Evolutionary conservation across 2,888 invertebrate genomes (phyloP), one percentile per base, ranked within the genome.

Genomic region (Copidosoma aretas): DNA sequence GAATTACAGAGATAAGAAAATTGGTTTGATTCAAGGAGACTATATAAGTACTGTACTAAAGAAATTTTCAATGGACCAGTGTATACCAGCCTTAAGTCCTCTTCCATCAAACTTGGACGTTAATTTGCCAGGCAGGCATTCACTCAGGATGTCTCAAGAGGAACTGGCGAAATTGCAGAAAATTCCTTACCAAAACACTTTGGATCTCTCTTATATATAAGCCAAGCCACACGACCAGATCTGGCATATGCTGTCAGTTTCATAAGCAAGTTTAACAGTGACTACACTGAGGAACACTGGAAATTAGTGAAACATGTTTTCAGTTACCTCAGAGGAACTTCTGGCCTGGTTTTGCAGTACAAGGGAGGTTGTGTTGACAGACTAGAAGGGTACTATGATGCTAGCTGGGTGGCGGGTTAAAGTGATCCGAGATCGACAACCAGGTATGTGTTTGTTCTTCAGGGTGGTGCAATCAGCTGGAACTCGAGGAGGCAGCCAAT

Each of bases 141-240:
- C 70, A 12, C n/a, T 70, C 12, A 61, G 68, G n/a, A 5, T 32
- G 32, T 32, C 32, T 32, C 32, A 5, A 5, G 32, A 32, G 8
- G 32, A 32, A 32, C 4, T 5, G 8, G 32, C 3, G 4, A 3
- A 32, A 32, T 8, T 32, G 3, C 3, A 32, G 32, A 54, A 59
- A n/a, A 51, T 68, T 17, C 71, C 72, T 1, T 76, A 75, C 68
- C 71, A 73, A 39, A 74, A 75, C 71, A 74, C 72, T 67, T 76
- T 12, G 75, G 75, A n/a, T 72, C 73, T 52, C 17, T 76, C 17
- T 51, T 73, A 15, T 75, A 77, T 64, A 51, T 77, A 15, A 61
- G 52, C 1, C 77, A 61, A 21, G 65, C 59, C 1, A 63, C 59
- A 10, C 14, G 56, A 51, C 70, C 70, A 14, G 67, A 73, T 41